Percentiles rank a stretch among this genome's conserved stretches.
Evolutionary conservation across 2,888 invertebrate genomes (phyloP).

Genomic region (Euplexia lucipara): DNA sequence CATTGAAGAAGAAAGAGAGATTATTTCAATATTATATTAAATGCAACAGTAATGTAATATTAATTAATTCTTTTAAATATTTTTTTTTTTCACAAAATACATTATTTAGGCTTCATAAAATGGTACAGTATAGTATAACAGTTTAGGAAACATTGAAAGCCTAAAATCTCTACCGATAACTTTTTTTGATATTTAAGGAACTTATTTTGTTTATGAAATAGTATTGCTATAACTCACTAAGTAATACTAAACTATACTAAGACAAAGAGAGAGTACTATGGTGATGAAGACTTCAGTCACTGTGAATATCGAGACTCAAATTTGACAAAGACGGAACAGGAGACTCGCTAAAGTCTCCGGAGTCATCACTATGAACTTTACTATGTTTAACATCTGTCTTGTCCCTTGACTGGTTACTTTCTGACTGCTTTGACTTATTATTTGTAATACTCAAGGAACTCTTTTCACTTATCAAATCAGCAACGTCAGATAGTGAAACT

Average conservation of each 20-base stretch:
- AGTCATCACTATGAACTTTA: conserved; percentile 80
- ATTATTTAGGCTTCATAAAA: conserved; percentile 24
- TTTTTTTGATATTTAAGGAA: conserved; percentile 49
- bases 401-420: conserved; percentile 64
- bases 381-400: conserved; percentile 65
- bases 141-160: conserved; percentile 17
- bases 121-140: conserved; percentile 29
- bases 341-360: conserved; percentile 85
- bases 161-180: conserved; percentile 23
- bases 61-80: conserved; percentile 2
- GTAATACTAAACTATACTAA: conserved; percentile 26
- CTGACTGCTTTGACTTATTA: conserved; percentile 64
- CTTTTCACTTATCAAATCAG: conserved; percentile 85
- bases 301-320: conserved; percentile 86
- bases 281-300: conserved; percentile 73
- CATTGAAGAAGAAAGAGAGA: background rate
- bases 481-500: conserved; percentile 86
- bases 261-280: conserved; percentile 20
- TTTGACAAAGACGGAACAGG: conserved; percentile 86
- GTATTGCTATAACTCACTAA: conserved; percentile 50
- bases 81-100: conserved; percentile 24
- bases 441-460: conserved; percentile 72
- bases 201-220: conserved; percentile 47
- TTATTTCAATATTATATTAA: conserved; percentile 21
- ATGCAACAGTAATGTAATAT: conserved; percentile 40